Base-by-base conservation (phyloP, 2,113 vertebrate genomes). In the Galbula dea region DNA sequence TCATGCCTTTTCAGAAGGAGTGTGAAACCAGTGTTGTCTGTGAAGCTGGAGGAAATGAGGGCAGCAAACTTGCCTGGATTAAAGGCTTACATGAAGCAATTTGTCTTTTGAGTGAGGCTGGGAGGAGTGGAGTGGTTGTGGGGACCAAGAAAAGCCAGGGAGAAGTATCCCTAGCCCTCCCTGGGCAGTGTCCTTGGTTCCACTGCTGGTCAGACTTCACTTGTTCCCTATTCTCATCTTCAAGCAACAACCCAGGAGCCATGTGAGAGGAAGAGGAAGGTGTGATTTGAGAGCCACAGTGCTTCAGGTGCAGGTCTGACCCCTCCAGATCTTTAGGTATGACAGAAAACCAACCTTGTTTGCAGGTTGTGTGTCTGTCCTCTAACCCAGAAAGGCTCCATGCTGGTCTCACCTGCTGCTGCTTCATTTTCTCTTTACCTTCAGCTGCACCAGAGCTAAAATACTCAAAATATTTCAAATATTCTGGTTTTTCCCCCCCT, bases 371-470 rank as follows among this genome's bases (percentile, higher is more conserved):
- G 13, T 10, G 17, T 4, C 0, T 7, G 3, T 52, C 18, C 34
- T 41, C 26, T 17, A 8, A 46, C 9, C 6, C 12, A 15, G 52
- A 43, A 7, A 19, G 34, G 22, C 36, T 32, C 30, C 11, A 1
- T 0, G 7, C 39, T 1, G 1, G 3, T 7, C 5, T 15, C 5
- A 1, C 0, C 2, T 36, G 18, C 27, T 58, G 36, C n/a, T 21
- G 21, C 26, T 86, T 30, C 6, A 24, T 23, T 43, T 48, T 30
- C 66, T 29, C 32, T 6, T 67, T 10, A n/a, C 18, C 21, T 57
- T 77, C 2, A 72, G 37, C 37, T 32, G 45, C 2, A 1, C 4
- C 11, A 41, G 52, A 36, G 14, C 46, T 32, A 36, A 58, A 71
- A 63, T n/a, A 11, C 5, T n/a, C 22, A 27, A 65, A 71, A 58